Evolutionary conservation across 1,140 invertebrate genomes (phyloP).

Genomic region (Heliconius hermathena): DNA sequence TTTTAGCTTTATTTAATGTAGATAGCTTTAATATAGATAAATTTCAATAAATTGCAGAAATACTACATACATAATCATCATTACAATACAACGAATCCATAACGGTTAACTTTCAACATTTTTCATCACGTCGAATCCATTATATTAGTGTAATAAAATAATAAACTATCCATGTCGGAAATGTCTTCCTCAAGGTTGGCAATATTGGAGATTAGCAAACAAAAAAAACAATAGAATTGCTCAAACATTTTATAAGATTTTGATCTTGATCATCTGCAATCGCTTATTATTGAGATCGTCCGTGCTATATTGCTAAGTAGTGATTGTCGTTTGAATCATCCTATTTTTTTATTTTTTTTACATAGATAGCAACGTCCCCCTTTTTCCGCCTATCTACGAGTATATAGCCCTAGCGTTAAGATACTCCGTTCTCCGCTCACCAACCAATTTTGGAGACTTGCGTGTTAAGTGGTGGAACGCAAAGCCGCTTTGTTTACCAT

Average conservation of each 20-base stretch:
- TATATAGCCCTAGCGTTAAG: no score
- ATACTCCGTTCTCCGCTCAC: no score
- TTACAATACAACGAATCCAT: no score
- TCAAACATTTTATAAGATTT: conserved; percentile 16
- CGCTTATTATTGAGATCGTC: neutral
- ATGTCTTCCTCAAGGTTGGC: conserved; percentile 5
- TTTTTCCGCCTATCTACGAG: no score
- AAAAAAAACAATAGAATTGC: conserved; percentile 22
- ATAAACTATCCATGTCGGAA: neutral
- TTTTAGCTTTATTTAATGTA: no score
- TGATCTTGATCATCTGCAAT: neutral
- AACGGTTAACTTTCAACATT: neutral
- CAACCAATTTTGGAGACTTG: no score
- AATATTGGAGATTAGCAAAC: conserved; percentile 20
- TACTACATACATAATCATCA: no score
- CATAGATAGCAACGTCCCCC: no score
- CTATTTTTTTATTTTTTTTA: neutral
- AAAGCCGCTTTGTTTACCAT: no score
- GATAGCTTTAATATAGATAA: no score
- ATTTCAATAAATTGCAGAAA: neutral
- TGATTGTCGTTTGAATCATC: neutral
- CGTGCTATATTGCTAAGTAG: neutral
- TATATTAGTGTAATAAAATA: neutral
- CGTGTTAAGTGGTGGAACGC: no score
- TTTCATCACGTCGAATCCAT: neutral